Evolutionary conservation across 2,797 vertebrate genomes (phyloP).

Genomic region (Chiroxiphia lanceolata): DNA sequence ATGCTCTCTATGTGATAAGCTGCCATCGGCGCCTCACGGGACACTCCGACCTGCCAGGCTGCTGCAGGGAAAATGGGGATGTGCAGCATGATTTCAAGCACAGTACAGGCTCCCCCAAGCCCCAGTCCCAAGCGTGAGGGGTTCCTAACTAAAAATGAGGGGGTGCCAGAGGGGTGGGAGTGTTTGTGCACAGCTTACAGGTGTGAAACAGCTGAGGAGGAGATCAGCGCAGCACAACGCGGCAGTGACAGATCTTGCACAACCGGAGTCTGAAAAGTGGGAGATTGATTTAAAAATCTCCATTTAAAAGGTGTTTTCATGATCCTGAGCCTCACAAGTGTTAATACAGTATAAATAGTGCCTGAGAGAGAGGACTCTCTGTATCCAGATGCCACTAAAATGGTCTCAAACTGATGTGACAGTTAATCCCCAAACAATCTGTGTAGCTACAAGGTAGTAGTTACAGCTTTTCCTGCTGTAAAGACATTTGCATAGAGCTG

Average conservation of each 20-base stretch:
- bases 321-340: not conserved
- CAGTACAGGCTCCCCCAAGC: not conserved
- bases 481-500: not conserved
- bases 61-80: not conserved
- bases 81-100: not conserved
- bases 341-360: not conserved
- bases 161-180: not conserved
- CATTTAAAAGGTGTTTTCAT: not conserved
- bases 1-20: conserved; percentile 71
- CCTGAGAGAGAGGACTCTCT: not conserved
- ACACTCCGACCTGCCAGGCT: conserved; percentile 57
- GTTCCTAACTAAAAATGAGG: not conserved
- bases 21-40: conserved; percentile 66
- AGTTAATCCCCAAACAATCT: not conserved
- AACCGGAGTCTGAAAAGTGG: not conserved
- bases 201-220: not conserved
- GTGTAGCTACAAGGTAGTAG: accelerated
- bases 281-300: not conserved
- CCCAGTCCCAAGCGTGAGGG: not conserved
- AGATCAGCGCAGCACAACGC: not conserved
- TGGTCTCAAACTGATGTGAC: not conserved
- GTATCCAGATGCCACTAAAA: accelerated
- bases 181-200: not conserved
- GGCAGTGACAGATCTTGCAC: no score
- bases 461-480: not conserved